Conservation (phyloP, 64 coral and sea anemone genomes). For the Stichodactyla helianthus region DNA sequence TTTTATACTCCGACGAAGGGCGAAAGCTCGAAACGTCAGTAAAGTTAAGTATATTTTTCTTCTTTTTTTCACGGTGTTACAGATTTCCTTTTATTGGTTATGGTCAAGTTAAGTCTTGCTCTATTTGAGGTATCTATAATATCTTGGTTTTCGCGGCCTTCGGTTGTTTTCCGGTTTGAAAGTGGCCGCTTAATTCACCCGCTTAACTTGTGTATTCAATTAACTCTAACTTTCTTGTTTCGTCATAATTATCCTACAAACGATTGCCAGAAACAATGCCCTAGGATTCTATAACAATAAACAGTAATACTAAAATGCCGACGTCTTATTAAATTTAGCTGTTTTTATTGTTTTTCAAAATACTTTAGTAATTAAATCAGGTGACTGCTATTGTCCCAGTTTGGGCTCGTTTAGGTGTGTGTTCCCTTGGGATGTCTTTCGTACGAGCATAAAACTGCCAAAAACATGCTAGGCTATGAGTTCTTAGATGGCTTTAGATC, state of each 20-base stretch:
- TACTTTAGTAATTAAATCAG: slow-evolving; percentile 1
- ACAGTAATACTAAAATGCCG: not conserved
- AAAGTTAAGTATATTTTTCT: too few relatives aligned
- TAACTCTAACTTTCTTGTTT: not conserved
- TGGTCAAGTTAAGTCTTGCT: too few relatives aligned
- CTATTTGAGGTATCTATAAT: too few relatives aligned
- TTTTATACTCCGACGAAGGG: too few relatives aligned
- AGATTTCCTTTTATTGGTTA: too few relatives aligned
- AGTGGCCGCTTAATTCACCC: not conserved
- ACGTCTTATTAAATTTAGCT: slow-evolving; percentile 8
- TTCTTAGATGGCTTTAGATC: not conserved
- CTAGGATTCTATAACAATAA: not conserved
- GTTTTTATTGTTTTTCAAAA: not conserved
- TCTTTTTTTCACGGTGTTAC: too few relatives aligned
- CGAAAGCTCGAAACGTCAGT: too few relatives aligned
- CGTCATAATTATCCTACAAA: slow-evolving; percentile 1
- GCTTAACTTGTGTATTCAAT: not conserved
- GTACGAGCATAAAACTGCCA: slow-evolving; percentile 7
- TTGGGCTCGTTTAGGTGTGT: not conserved
- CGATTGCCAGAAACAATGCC: not conserved
- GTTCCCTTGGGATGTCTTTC: not conserved
- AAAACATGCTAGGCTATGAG: not conserved
- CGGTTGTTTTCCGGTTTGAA: not conserved
- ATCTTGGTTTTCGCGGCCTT: too few relatives aligned
- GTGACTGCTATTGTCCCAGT: not conserved